Conservation (phyloP, 35 echinoderm and acorn worm species). For the Ophioderma brevispina region DNA sequence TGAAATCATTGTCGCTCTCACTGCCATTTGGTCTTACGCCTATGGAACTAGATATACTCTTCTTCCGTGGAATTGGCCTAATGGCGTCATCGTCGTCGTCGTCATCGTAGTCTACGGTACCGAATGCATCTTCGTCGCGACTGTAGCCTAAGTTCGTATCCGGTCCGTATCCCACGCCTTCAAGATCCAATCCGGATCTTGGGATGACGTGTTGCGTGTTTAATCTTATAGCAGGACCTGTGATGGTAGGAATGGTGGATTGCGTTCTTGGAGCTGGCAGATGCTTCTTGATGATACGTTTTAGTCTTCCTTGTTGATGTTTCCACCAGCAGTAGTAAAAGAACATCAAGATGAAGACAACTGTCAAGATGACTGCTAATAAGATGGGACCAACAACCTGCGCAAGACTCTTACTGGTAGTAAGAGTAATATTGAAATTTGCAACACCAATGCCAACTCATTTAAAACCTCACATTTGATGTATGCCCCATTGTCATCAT, state of each 20-base stretch:
- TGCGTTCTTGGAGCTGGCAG: not conserved
- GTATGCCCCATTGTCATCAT: slow-evolving; percentile 12
- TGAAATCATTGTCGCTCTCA: not conserved
- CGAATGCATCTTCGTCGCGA: not conserved
- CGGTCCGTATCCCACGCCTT: slow-evolving; percentile 26
- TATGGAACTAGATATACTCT: not conserved
- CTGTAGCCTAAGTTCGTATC: slow-evolving; percentile 1
- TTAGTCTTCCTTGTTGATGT: slow-evolving; percentile 23
- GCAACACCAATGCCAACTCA: not conserved
- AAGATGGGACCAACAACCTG: slow-evolving; percentile 42
- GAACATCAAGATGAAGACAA: slow-evolving; percentile 33
- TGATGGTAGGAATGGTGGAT: not conserved
- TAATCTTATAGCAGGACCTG: not conserved
- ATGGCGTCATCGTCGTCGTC: slow-evolving; percentile 40
- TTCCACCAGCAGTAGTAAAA: slow-evolving; percentile 30
- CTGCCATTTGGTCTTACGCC: not conserved
- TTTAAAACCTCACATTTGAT: slow-evolving; percentile 23
- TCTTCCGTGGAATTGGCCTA: slow-evolving; percentile 41
- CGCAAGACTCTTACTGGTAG: slow-evolving; percentile 21
- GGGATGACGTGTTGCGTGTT: slow-evolving; percentile 1
- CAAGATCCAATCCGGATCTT: slow-evolving; percentile 23
- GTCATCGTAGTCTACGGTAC: slow-evolving; percentile 4
- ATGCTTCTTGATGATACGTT: slow-evolving; percentile 35
- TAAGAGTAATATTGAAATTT: not conserved
- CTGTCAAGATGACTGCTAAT: not conserved